These are phyloP conservation scores for Urocolius indicus DNA, from an alignment of 2,113 vertebrate species.

Conservation along the genomic window DNA sequence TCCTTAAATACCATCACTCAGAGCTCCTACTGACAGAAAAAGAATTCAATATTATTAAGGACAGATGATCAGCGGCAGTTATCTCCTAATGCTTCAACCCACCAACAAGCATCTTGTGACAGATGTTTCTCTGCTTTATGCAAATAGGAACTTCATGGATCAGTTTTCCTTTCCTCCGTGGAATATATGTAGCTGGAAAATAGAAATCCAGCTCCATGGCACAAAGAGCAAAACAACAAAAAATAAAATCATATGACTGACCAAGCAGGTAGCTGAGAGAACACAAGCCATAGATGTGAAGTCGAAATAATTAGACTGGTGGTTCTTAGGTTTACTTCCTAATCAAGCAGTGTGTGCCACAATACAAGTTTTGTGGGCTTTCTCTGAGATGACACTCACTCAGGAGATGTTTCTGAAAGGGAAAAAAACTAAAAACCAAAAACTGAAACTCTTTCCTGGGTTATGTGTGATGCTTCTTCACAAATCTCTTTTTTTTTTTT, in stretches of 20 bases:
- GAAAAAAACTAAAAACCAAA: background rate
- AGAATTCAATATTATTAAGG: constrained; percentile 20
- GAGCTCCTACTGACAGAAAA: background rate
- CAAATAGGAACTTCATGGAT: constrained; percentile 78
- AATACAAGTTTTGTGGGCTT: background rate
- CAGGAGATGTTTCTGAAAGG: background rate
- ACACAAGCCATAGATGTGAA: background rate
- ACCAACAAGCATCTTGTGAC: constrained; percentile 52
- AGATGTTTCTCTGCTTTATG: constrained; percentile 77
- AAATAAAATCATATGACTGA: background rate
- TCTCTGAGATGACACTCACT: background rate
- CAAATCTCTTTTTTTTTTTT: background rate
- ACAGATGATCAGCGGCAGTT: constrained; percentile 16
- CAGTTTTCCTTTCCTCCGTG: constrained; percentile 68
- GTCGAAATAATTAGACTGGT: background rate
- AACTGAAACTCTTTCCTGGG: background rate
- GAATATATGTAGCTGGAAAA: constrained; percentile 75
- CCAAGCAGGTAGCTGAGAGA: constrained; percentile 1
- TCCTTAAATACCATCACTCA: background rate
- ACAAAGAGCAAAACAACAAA: background rate
- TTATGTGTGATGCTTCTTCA: background rate
- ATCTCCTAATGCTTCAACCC: constrained; percentile 46
- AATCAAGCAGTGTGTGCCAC: rapidly evolving
- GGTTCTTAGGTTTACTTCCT: background rate
- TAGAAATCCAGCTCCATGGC: constrained; percentile 54